Base-by-base conservation (phyloP, 2,797 vertebrate species). In the Fistularia tabacaria region DNA sequence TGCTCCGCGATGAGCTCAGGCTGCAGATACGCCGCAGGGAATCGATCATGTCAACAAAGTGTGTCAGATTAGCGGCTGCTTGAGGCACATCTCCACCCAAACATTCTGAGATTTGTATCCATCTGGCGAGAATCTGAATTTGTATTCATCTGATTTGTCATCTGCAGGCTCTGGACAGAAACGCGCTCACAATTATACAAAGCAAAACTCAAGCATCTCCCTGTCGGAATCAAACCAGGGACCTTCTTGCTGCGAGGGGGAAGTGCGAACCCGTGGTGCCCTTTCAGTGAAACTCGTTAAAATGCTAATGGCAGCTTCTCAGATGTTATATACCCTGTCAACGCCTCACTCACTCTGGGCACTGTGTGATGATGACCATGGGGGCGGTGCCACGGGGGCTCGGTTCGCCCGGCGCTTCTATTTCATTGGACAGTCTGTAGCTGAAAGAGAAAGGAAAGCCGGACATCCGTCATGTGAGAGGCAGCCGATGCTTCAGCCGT, bases 371-470 rank as follows among this genome's bases (percentile, higher is more conserved):
- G 71, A 96, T 86, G 67, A 97, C 86, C 0, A 91, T 87, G 0
- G 94, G 94, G 46, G 91, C 85, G 9, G 75, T 51, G 47, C 71
- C 59, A 38, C 92, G 84, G 9, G 89, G 75, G 48, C 89, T 90
- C 7, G 84, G 73, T 39, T 92, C 93, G 36, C 80, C 10, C 0
- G 90, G 87, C 0, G 87, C 85, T 74, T 96, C 94, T 1, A 96
- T 95, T 50, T 92, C 88, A 79, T 89, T 94, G 69, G 94, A 96
- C 45, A 94, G 81, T 13, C 85, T 91, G 77, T 97, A 94, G 77
- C 94, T 97, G 75, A 1, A 69, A 69, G 9, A 13, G 3, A 9
- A 10, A 9, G 38, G 12, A 13, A 25, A 25, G 25, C 5, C 25
- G 25, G 25, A 25, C 25, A 5, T 25, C 25, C 25, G 25, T 25